A percentile compares a stretch with the other conserved stretches of the same genome.
Conservation (phyloP, 1,140 invertebrate genomes). For the Oppia nitens region DNA sequence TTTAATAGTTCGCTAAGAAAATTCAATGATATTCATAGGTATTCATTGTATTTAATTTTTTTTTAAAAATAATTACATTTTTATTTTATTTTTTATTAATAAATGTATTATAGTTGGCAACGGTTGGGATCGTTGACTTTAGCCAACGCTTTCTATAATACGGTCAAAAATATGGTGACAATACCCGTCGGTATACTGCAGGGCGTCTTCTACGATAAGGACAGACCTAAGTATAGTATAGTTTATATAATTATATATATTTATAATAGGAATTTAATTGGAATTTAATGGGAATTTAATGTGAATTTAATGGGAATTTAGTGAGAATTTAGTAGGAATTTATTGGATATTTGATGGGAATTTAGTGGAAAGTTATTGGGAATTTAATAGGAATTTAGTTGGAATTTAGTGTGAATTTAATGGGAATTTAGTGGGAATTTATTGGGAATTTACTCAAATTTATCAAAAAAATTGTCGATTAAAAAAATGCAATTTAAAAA, state of each 20-base stretch:
- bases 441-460: too few relatives aligned
- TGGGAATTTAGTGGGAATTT: too few relatives aligned
- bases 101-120: conserved; percentile 37
- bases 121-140: conserved; percentile 53
- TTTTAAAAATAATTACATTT: not conserved
- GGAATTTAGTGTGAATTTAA: too few relatives aligned
- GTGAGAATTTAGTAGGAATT: too few relatives aligned
- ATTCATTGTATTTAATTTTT: conserved; percentile 37
- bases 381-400: too few relatives aligned
- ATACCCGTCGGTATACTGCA: conserved; percentile 79
- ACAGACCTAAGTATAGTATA: conserved; percentile 70
- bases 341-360: too few relatives aligned
- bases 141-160: conserved; percentile 66
- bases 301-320: too few relatives aligned
- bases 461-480: too few relatives aligned
- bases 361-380: too few relatives aligned
- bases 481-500: too few relatives aligned
- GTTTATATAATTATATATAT: conserved; percentile 25
- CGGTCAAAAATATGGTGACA: conserved; percentile 64
- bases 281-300: too few relatives aligned
- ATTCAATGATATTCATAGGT: conserved; percentile 55
- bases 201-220: conserved; percentile 65
- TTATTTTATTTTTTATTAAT: conserved; percentile 9
- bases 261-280: not conserved
- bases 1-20: too few relatives aligned